Base-by-base conservation (phyloP, 1,140 invertebrate genomes). In the Formica exsecta region DNA sequence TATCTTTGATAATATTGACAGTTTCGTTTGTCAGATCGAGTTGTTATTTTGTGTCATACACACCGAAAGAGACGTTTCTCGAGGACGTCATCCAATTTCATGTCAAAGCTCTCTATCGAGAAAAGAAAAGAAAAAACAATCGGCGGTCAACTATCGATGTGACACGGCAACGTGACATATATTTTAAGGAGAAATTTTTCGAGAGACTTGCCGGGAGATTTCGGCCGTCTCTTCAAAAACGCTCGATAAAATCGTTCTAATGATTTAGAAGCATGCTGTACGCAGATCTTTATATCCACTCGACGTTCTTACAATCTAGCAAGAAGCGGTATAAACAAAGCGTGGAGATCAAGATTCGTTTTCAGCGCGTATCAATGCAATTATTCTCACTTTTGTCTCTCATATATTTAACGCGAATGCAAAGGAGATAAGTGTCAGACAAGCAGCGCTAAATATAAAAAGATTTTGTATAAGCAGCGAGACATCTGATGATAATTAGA, bases 301-400 rank as follows among this genome's bases (percentile, higher is more conserved):
- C 44, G n/a, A 62, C 41, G 19, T 48, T 77, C 62, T 79, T 79
- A 80, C 2, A 1, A 54, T 80, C 62, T 68, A 80, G 64, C 76
- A 51, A 19, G 16, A 51, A 51, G 48, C 48, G 16, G 22, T 70
- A n/a, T 70, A 48, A 25, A 54, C 65, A 54, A 80, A 80, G 64
- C 76, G 5, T n/a, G 11, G 41, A 36, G 51, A 73, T 19, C 11
- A 36, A 74, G 36, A 5, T 73, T 2, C n/a, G 22, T 38, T 61
- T 74, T 41, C 54, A 61, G 9, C 29, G 7, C 16, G 16, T 51
- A 3, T 51, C 48, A 13, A 48, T 44, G 41, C 16, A 19, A 51
- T 51, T 51, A 51, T 51, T 51, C 44, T 51, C 13, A 16, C 13
- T 48, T 41, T 19, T 51, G 4, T 51, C 16, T 32, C 32, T 32